Base-by-base conservation (phyloP, 2,113 vertebrate genomes). In the Columba livia region DNA sequence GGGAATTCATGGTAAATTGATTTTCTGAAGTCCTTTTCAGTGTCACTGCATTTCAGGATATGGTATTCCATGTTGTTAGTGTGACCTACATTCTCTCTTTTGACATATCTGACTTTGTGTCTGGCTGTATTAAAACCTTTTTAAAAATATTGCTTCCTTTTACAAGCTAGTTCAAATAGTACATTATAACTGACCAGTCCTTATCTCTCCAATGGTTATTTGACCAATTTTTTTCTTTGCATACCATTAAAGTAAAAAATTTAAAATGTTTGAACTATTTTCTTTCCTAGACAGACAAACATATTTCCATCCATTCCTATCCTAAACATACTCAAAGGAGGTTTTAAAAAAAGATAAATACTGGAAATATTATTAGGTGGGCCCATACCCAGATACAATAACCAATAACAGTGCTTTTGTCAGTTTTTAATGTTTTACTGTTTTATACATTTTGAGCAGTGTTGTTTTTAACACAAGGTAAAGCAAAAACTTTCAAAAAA, bases 11-110 rank as follows among this genome's bases (percentile, higher is more conserved):
- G 96, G 84, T 87, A 87, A 94, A 96, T 97, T 96, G 95, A 95
- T 95, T 97, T 96, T 79, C 96, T 89, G 91, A 94, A 96, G 89
- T 82, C 94, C 91, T 94, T 95, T 96, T 94, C 96, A 96, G 86
- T 97, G 94, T 94, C 96, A 94, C 94, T 92, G 94, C 89, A 50
- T 94, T 95, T 94, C 95, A 94, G 89, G 87, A 79, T 95, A 79
- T 54, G 73, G 91, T 81, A 90, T 94, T 92, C 91, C 75, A 31
- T 94, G 84, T 87, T 92, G 93, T 92, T 96, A 93, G 72, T 58
- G 84, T 96, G 94, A 96, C 96, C 96, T 96, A 97, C 89, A 97
- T 97, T 97, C 94, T 94, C 71, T 83, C 70, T 91, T 94, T 85
- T 95, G 91, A 94, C 89, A 87, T 85, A 96, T 94, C 91, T 95